Base-by-base conservation (phyloP, 2,113 vertebrate species). In the Ivindomyrus marchei region DNA sequence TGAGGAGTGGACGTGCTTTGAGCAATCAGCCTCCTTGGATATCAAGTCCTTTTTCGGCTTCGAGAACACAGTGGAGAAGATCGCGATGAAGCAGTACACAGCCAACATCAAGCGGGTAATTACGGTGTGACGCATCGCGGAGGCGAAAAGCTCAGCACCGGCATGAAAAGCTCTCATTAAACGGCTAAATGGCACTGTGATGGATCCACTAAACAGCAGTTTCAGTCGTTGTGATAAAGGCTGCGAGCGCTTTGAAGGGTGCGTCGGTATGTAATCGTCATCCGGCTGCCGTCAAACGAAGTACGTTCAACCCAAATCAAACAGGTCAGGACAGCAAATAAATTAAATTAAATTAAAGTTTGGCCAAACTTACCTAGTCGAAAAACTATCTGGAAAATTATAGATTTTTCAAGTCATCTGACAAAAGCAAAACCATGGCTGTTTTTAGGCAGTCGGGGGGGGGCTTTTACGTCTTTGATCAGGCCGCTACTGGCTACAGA, bases 21-120 rank as follows among this genome's bases (percentile, higher is more conserved):
- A 97, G 89, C 97, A 97, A 49, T 96, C 96, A 0, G 97, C 97
- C 0, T 97, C 97, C 1, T 94, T 97, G 0, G 97, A 97, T 92
- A 96, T 97, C 91, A 97, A 95, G 46, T 97, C 97, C 0, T 97
- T 97, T 89, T 97, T 97, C 3, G 97, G 97, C 90, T 97, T 97
- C 46, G 97, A 97, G 84, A 97, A 93, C 91, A 95, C 96, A 0
- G 95, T 97, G 93, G 97, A 97, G 86, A 97, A 96, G 89, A 96
- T 97, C 0, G 97, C 97, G 80, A 97, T 97, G 97, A 97, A 96
- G 92, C 97, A 97, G 85, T 97, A 97, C 88, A 97, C 96, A 0
- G 95, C 96, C 53, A 97, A 94, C 58, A 94, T 97, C 93, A 97
- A 96, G 91, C 92, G 93, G 96, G 97, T 97, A 89, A 95, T 49